Evolutionary conservation across 2,797 vertebrate genomes (phyloP).

Genomic region (Manis pentadactyla): DNA sequence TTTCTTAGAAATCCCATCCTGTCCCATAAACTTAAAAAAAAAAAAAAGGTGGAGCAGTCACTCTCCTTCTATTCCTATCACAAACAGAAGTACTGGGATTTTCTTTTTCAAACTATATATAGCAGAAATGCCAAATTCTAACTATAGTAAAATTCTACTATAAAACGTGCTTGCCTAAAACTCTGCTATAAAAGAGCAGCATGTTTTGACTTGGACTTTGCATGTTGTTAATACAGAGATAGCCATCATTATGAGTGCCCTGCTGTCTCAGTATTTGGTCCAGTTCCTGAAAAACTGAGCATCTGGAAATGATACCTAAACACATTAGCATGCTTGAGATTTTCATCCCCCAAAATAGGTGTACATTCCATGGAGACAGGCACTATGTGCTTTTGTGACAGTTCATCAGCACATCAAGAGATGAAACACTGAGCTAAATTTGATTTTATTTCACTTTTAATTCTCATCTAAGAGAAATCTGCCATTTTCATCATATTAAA

Average conservation of each 20-base stretch:
- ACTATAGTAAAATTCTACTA: not conserved
- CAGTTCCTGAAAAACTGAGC: not conserved
- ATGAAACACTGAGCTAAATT: slow-evolving; percentile 24
- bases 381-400: not conserved
- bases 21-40: not conserved
- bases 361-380: not conserved
- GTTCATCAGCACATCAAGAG: not conserved
- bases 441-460: slow-evolving; percentile 52
- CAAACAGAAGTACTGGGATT: not conserved
- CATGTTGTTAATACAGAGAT: not conserved
- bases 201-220: not conserved
- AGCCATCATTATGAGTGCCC: not conserved
- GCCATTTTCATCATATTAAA: slow-evolving; percentile 62
- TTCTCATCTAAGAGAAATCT: slow-evolving; percentile 70
- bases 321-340: not conserved
- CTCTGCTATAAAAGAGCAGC: too few relatives aligned
- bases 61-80: not conserved
- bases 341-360: not conserved
- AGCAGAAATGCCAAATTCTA: not conserved
- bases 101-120: not conserved
- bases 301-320: slow-evolving; percentile 35
- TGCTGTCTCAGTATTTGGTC: not conserved
- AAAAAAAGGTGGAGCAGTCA: not conserved
- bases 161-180: not conserved
- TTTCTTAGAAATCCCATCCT: not conserved